Base-by-base conservation (phyloP, 2,888 invertebrate genomes). In the Parascotia fuliginaria region DNA sequence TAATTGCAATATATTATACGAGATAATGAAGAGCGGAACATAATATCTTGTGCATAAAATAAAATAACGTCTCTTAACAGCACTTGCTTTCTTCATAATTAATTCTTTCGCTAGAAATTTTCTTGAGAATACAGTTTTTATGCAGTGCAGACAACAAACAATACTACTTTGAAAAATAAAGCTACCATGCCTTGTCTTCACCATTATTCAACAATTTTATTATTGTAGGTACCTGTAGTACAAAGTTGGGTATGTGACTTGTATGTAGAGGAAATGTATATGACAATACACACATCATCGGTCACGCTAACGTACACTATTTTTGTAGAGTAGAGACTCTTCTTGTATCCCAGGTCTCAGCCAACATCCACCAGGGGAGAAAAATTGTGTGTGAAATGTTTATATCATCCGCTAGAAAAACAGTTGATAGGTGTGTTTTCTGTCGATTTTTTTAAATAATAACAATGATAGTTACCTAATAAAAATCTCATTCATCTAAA, bases 1-100 rank as follows among this genome's bases (percentile, higher is more conserved):
- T 59, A 61, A 66, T 63, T 58, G 61, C 37, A 54, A 64, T 66
- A 60, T 61, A 58, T 61, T 66, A 60, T 24, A 41, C 42, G 37
- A 39, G 16, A 50, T 53, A 42, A 48, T 55, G 53, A 62, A 62
- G 34, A 41, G 15, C 15, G 42, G 13, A 16, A 51, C 42, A 54
- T 45, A 56, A 60, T 65, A 49, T 48, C 46, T 41, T 37, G 11
- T 37, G 28, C 51, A 42, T 52, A 42, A 59, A 59, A 61, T 61
- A 44, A 45, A 64, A 61, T 52, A 53, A 46, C 41, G 53, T 46
- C 32, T 48, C 49, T 55, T 50, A 54, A 58, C 48, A 58, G 46
- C 45, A 45, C 49, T n/a, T 37, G 36, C 34, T 37, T 48, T 48
- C 41, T 60, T 57, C 33, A 60, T 42, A 51, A 42, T 60, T 54